Percentiles rank a stretch among this genome's conserved stretches.
Conservation (phyloP, 2,797 vertebrate genomes). For the Hydrophis major region DNA sequence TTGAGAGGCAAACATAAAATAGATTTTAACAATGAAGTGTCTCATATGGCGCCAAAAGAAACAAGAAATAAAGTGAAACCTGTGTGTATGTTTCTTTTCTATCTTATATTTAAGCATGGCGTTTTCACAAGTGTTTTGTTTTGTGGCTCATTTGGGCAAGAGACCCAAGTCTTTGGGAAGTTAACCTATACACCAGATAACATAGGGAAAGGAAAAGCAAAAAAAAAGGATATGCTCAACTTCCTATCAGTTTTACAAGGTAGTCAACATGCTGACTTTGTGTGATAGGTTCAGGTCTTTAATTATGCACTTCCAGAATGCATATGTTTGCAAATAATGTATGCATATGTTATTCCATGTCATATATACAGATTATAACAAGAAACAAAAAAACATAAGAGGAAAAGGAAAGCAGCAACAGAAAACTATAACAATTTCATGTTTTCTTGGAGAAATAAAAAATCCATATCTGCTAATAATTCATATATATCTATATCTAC, state of each 20-base stretch:
- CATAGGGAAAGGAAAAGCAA: slow-evolving; percentile 40
- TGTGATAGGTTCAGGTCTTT: slow-evolving; percentile 25
- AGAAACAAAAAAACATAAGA: slow-evolving; percentile 5
- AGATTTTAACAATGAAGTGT: background rate
- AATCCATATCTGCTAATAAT: too few species aligned
- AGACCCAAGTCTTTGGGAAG: slow-evolving; percentile 49
- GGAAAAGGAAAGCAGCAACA: slow-evolving; percentile 18
- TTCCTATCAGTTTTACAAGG: slow-evolving; percentile 50
- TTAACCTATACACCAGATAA: slow-evolving; percentile 45
- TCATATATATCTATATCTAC: too few species aligned
- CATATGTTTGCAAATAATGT: slow-evolving; percentile 11
- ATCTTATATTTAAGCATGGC: slow-evolving; percentile 43
- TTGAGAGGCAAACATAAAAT: background rate
- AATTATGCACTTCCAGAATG: slow-evolving; percentile 13
- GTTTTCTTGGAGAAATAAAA: too few species aligned
- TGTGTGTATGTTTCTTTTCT: slow-evolving; percentile 45
- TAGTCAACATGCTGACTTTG: slow-evolving; percentile 1
- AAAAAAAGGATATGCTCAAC: background rate
- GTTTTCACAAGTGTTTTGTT: slow-evolving; percentile 45
- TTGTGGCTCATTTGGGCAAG: slow-evolving; percentile 44
- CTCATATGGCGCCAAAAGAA: slow-evolving; percentile 39
- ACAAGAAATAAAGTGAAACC: slow-evolving; percentile 23
- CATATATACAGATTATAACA: background rate
- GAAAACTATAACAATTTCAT: slow-evolving; percentile 25
- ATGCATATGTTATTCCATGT: slow-evolving; percentile 12